These are phyloP conservation scores for Brachionichthys hirsutus DNA, from an alignment of 2,113 vertebrate genomes.

Conservation along the genomic window DNA sequence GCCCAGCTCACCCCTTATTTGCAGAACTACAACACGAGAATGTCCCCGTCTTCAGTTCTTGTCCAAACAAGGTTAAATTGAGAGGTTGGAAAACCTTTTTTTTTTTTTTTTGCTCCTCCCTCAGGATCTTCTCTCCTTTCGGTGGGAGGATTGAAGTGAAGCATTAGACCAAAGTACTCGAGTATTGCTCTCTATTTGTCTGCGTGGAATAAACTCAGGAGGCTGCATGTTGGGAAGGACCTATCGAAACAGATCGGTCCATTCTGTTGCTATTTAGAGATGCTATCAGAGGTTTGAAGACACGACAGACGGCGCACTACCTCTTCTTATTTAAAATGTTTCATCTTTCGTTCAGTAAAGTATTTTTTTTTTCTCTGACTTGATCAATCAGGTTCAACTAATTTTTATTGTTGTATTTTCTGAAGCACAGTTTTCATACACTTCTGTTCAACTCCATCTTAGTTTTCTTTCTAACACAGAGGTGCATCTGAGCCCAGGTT, in stretches of 20 bases:
- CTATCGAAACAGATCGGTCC: too few relatives aligned
- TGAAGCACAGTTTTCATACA: not conserved
- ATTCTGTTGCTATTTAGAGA: too few relatives aligned
- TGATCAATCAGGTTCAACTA: too few relatives aligned
- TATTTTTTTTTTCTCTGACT: too few relatives aligned
- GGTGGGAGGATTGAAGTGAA: not conserved
- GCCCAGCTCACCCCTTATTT: not conserved
- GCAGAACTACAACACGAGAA: not conserved
- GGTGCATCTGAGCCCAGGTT: not conserved
- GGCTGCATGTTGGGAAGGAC: too few relatives aligned
- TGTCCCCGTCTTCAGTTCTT: not conserved
- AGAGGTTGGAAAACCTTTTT: not conserved
- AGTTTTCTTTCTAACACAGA: constrained; percentile 12
- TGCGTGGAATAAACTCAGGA: too few relatives aligned
- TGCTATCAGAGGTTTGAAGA: too few relatives aligned
- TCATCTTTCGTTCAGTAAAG: not conserved
- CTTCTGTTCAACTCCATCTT: constrained; percentile 9
- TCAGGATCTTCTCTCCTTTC: not conserved
- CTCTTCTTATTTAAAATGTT: not conserved
- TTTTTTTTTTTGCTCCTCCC: too few relatives aligned
- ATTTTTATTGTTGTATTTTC: not conserved
- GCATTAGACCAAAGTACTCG: not conserved
- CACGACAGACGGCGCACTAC: too few relatives aligned
- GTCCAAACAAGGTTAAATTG: not conserved
- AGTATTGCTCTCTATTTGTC: too few relatives aligned